Evolutionary conservation across 2,888 invertebrate genomes (phyloP), one percentile per base, ranked within the genome.

Genomic region (Heliconius cydno): DNA sequence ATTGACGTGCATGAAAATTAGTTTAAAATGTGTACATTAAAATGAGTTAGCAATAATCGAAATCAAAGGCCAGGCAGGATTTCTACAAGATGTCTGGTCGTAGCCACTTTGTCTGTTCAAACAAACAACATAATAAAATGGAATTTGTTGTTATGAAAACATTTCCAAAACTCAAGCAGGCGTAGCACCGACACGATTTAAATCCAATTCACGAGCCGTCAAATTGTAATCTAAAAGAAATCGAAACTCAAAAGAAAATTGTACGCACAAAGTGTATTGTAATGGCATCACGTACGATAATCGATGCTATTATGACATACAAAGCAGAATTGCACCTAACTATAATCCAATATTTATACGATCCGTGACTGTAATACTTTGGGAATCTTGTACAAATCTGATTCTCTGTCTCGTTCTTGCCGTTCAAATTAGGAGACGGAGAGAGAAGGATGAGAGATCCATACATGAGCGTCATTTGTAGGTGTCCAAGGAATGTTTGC

Each of bases 321-420:
- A 90, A 88, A 89, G 86, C 86, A 90, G 93, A 93, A 94, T 93
- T 93, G 92, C 93, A 91, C 92, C 93, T 93, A 91, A 94, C 88
- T 92, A 93, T 94, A 94, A 94, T 94, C 94, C 94, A 94, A 94
- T 94, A 94, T 94, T 93, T 93, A 94, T 94, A 91, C 88, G 91
- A 89, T 90, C 88, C 89, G 91, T 92, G 92, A 92, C 91, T 91
- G 90, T 88, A 86, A 88, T 88, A 87, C 88, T 88, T 84, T 84
- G 81, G 83, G 84, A 84, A 83, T 82, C 84, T 83, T 82, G 82
- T 83, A 84, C 83, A 83, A 83, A 85, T 84, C 70, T 25, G 52
- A 81, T 82, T 71, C 74, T 83, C 79, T 78, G 75, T 89, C 88
- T 68, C 71, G 52, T 83, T 84, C 85, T 78, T 86, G 77, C 63